A percentile compares a stretch with the other conserved stretches of the same genome.
Evolutionary conservation across 1,140 invertebrate species (phyloP).

Genomic region (Aphelenchoides fujianensis): DNA sequence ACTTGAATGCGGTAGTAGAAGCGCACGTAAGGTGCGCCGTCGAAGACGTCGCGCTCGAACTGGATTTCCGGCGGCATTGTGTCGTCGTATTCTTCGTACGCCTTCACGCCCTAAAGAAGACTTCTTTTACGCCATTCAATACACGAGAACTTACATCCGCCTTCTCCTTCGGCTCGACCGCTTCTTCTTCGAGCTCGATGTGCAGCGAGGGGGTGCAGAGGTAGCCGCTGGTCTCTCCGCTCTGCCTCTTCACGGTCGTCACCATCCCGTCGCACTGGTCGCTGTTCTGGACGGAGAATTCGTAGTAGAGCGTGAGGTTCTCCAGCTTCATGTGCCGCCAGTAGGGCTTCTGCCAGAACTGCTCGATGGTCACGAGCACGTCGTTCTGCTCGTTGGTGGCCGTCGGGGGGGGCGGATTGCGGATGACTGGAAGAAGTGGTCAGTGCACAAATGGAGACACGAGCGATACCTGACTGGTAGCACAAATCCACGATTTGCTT

Average conservation of each 20-base stretch:
- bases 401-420: conserved; percentile 24
- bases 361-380: conserved; percentile 39
- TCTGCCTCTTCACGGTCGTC: conserved; percentile 27
- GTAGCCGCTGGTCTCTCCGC: conserved; percentile 6
- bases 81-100: conserved; percentile 34
- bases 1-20: conserved; percentile 32
- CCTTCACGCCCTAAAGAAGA: no score
- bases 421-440: conserved; percentile 30
- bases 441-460: no score
- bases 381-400: conserved; percentile 31
- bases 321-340: conserved; percentile 32
- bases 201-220: conserved; percentile 27
- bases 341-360: conserved; percentile 35
- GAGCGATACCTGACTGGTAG: conserved; percentile 20
- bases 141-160: neutral
- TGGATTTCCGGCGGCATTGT: conserved; percentile 38
- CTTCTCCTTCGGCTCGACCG: neutral
- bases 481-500: conserved; percentile 27
- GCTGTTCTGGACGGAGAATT: conserved; percentile 30
- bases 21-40: conserved; percentile 25
- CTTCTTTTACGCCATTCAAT: no score
- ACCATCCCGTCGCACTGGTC: conserved; percentile 23
- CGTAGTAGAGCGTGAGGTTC: conserved; percentile 34
- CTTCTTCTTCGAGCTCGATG: conserved; percentile 33
- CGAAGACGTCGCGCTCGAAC: conserved; percentile 42